phyloP scores from a whole-genome alignment of 2,113 vertebrate species.

The Semnornis frantzii region DNA sequence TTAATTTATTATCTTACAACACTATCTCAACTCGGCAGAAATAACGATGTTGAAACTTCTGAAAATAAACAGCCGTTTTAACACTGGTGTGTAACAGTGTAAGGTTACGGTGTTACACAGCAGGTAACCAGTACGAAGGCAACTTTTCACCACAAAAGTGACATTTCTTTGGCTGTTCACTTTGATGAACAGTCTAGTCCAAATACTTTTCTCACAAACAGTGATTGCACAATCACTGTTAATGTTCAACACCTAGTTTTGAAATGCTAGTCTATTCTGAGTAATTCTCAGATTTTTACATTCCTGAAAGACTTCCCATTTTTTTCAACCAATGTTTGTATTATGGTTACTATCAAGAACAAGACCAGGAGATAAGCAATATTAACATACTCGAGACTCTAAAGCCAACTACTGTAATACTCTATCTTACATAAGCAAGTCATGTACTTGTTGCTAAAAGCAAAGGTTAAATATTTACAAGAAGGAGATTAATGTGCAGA shows the following conservation, averaged over 20 bases:
- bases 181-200: background rate
- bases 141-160: background rate
- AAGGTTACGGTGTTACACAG: no score
- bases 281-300: background rate
- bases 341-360: background rate
- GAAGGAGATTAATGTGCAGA: background rate
- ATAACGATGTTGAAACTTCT: background rate
- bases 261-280: background rate
- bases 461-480: background rate
- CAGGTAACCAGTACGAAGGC: background rate
- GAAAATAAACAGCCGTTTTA: background rate
- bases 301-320: background rate
- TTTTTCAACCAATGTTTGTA: background rate
- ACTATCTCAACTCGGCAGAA: background rate
- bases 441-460: background rate
- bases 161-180: background rate
- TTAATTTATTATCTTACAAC: background rate
- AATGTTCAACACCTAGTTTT: background rate
- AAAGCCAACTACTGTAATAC: background rate
- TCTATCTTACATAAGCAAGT: background rate
- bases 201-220: background rate
- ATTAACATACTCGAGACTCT: background rate
- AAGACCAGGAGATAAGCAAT: background rate
- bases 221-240: background rate
- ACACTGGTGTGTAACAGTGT: background rate